A percentile compares a stretch with the other conserved stretches of the same genome.
Conservation (phyloP, 2,113 vertebrate genomes). For the Speoplatyrhinus poulsoni region DNA sequence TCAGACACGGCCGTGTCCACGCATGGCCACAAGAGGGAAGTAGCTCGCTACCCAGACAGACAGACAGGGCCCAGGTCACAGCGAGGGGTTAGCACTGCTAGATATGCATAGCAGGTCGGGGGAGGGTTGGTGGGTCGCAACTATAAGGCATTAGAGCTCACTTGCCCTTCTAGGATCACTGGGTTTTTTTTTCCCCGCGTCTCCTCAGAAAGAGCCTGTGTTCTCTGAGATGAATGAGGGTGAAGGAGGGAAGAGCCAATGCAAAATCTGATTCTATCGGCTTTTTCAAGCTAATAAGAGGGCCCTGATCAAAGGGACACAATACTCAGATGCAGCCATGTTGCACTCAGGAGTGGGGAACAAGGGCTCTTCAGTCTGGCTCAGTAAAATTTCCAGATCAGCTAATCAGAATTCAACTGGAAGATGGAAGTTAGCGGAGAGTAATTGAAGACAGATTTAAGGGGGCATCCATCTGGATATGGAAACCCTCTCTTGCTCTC, state of each 20-base stretch:
- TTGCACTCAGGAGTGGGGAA: conserved; percentile 63
- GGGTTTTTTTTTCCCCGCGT: conserved; percentile 21
- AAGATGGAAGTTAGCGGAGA: conserved; percentile 69
- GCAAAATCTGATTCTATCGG: conserved; percentile 59
- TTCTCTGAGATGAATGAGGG: conserved; percentile 51
- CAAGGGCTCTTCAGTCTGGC: conserved; percentile 69
- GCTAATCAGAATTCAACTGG: conserved; percentile 76
- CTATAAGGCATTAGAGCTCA: conserved; percentile 49
- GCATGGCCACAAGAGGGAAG: conserved; percentile 78
- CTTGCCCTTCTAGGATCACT: conserved; percentile 53
- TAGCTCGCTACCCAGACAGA: conserved; percentile 70
- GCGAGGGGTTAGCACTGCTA: conserved; percentile 23
- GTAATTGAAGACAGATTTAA: conserved; percentile 77
- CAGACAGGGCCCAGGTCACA: conserved; percentile 32
- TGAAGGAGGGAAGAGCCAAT: conserved; percentile 44
- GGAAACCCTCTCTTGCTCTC: conserved; percentile 43
- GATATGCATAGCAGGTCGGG: neutral
- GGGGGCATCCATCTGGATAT: conserved; percentile 66
- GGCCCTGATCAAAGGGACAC: conserved; percentile 75
- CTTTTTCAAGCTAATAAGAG: conserved; percentile 74
- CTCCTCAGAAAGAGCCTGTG: conserved; percentile 46
- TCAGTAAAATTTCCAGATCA: conserved; percentile 71
- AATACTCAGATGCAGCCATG: conserved; percentile 65
- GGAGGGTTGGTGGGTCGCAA: conserved; percentile 23
- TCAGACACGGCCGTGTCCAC: conserved; percentile 34